Percentiles rank a stretch among this genome's conserved stretches.
Conservation (phyloP, 2,888 invertebrate genomes). For the Eustalomyia histrio region DNA sequence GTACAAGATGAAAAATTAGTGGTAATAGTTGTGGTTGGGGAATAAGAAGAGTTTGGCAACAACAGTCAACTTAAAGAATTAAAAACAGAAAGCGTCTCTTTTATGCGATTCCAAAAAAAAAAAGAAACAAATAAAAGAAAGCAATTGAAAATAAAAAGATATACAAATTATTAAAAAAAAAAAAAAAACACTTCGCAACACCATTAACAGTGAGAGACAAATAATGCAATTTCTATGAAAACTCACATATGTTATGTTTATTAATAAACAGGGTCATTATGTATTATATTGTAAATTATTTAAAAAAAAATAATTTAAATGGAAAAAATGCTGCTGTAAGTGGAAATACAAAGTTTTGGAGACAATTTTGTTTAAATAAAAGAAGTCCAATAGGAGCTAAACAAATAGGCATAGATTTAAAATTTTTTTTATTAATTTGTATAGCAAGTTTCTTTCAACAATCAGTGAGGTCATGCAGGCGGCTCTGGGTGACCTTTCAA, state of each 20-base stretch:
- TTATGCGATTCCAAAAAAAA: conserved; percentile 11
- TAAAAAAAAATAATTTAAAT: no score
- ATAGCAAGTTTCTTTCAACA: no score
- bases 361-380: no score
- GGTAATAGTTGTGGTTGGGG: conserved; percentile 27
- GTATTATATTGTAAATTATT: no score
- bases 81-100: background rate
- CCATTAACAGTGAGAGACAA: conserved; percentile 20
- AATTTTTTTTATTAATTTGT: no score
- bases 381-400: no score
- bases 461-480: no score
- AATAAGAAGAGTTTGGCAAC: conserved; percentile 18
- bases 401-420: no score
- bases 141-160: conserved; percentile 18
- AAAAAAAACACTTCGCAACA: conserved; percentile 18
- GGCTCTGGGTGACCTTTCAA: no score
- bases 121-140: background rate
- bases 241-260: background rate
- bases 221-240: background rate
- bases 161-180: conserved; percentile 33
- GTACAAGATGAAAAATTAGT: conserved; percentile 28
- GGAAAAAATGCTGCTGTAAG: no score
- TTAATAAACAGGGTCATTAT: no score
- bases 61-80: conserved; percentile 5
- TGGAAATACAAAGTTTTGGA: no score